Conservation (phyloP, 2,888 invertebrate species). For the Drosophila kambysellisi region DNA sequence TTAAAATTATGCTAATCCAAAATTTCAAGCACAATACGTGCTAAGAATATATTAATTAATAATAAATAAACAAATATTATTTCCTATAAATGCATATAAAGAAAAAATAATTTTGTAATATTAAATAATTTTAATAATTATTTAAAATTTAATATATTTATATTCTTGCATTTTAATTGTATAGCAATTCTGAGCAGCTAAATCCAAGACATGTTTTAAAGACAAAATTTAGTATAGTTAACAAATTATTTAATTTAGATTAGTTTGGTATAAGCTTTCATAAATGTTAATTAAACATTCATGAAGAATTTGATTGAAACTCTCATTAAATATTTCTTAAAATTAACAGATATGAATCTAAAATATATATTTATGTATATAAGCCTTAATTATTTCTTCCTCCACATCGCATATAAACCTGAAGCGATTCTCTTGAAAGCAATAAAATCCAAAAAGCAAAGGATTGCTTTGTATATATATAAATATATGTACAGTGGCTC, state of each 20-base stretch:
- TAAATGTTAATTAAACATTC: background rate
- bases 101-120: background rate
- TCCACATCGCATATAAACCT: background rate
- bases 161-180: background rate
- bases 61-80: background rate
- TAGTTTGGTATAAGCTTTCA: background rate
- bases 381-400: background rate
- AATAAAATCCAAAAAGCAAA: slow-evolving; percentile 2
- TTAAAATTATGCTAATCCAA: slow-evolving; percentile 7
- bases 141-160: background rate
- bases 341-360: background rate
- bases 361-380: background rate
- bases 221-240: background rate
- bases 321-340: background rate
- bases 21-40: background rate
- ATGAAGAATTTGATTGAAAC: background rate
- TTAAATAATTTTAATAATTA: background rate
- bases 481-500: too few species aligned
- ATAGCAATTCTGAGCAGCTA: background rate
- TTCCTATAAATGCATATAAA: too few species aligned
- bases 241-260: background rate
- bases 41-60: background rate
- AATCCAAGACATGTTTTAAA: background rate
- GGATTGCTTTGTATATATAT: background rate
- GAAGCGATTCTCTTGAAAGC: background rate